phyloP scores from a whole-genome alignment of 2,888 invertebrate genomes.

The Synergus umbraculus region DNA sequence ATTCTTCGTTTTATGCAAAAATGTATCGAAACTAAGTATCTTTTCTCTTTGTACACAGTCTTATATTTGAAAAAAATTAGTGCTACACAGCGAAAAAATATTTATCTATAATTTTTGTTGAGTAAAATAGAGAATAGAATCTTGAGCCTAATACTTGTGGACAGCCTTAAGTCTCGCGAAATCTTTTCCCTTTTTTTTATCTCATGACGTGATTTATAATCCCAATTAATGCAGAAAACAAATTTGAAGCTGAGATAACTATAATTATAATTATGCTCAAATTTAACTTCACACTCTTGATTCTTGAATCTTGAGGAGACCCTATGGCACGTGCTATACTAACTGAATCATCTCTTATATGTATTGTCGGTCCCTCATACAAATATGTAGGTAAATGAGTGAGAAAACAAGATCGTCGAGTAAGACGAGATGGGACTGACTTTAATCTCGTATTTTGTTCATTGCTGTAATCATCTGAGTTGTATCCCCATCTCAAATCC shows the following conservation, averaged over 20 bases:
- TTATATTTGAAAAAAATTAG: too few relatives aligned
- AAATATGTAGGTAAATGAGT: slow-evolving; percentile 58
- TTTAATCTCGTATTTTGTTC: slow-evolving; percentile 63
- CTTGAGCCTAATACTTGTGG: too few relatives aligned
- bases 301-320: slow-evolving; percentile 1
- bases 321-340: slow-evolving; percentile 27
- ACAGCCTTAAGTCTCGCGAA: neutral
- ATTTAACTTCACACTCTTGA: neutral
- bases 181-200: neutral
- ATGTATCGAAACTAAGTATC: too few relatives aligned
- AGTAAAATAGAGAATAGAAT: too few relatives aligned
- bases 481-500: slow-evolving; percentile 54
- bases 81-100: too few relatives aligned
- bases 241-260: neutral
- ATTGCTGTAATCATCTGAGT: slow-evolving; percentile 63
- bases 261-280: neutral
- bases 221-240: neutral
- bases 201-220: neutral
- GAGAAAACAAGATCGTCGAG: slow-evolving; percentile 60
- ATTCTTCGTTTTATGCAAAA: too few relatives aligned
- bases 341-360: slow-evolving; percentile 45
- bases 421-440: slow-evolving; percentile 63
- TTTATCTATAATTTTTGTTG: too few relatives aligned
- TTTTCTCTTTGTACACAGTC: too few relatives aligned
- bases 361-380: slow-evolving; percentile 15